Conservation (phyloP, 1,140 invertebrate species). For the Diachasma alloeum region DNA sequence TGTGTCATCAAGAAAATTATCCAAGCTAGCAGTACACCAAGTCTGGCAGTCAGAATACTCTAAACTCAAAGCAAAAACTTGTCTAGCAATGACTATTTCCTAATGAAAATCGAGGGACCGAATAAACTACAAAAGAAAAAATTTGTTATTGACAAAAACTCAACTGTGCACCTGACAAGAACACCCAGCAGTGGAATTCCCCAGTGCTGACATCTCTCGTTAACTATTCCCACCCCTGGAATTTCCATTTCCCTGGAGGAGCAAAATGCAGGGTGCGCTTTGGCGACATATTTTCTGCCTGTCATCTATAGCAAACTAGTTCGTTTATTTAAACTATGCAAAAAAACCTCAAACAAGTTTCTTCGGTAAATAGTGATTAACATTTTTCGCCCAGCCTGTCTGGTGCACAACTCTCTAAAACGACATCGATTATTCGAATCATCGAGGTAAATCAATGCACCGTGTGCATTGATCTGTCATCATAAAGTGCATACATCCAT, state of each 20-base stretch:
- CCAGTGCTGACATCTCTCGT: neutral
- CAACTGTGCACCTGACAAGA: no score
- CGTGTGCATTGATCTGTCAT: neutral
- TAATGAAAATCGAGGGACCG: no score
- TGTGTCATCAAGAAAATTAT: neutral
- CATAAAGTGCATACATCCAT: neutral
- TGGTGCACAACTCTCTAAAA: neutral
- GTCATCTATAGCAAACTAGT: neutral
- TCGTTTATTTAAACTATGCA: neutral
- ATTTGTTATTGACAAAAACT: no score
- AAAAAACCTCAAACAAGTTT: neutral
- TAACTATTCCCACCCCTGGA: neutral
- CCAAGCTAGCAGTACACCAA: no score
- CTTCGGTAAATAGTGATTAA: neutral
- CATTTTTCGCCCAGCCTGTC: neutral
- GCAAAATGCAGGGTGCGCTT: neutral
- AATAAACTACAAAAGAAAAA: no score
- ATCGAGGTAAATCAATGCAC: neutral
- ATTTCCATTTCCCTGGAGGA: no score
- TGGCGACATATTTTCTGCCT: neutral
- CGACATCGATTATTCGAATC: neutral
- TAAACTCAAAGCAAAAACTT: no score
- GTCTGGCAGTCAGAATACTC: no score
- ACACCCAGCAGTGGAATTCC: no score
- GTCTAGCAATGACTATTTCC: no score